Evolutionary conservation across 2,797 vertebrate genomes (phyloP).

Genomic region (Periophthalmus magnuspinnatus): DNA sequence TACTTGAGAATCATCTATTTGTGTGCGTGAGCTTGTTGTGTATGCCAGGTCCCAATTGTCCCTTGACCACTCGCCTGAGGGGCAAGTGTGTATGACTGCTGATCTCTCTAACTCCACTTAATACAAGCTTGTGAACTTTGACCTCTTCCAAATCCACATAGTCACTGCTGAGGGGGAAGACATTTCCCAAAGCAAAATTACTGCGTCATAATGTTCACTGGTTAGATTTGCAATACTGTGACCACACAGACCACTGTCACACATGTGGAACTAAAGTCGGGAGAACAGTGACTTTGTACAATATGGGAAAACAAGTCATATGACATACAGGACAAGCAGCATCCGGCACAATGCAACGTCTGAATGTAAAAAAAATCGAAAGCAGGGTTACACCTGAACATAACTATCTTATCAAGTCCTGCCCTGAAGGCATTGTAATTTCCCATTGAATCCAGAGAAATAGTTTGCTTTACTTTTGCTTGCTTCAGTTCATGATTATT

Average conservation of each 20-base stretch:
- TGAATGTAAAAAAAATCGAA: background rate
- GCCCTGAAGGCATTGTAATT: background rate
- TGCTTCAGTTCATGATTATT: too few species aligned
- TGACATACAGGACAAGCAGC: background rate
- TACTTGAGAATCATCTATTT: conserved; percentile 66
- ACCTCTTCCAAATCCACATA: conserved; percentile 72
- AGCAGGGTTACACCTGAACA: too few species aligned
- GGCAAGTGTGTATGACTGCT: conserved; percentile 66
- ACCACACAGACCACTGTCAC: conserved; percentile 16
- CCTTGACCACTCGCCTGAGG: conserved; percentile 73
- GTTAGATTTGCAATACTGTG: conserved; percentile 26
- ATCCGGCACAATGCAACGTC: background rate
- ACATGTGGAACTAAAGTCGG: conserved; percentile 18
- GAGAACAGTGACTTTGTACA: conserved; percentile 25
- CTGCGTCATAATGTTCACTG: conserved; percentile 31
- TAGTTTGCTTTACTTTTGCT: too few species aligned
- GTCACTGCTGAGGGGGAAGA: conserved; percentile 36
- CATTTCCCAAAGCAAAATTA: conserved; percentile 49
- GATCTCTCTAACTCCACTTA: conserved; percentile 60
- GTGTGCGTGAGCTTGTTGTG: conserved; percentile 24
- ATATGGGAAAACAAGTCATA: conserved; percentile 22
- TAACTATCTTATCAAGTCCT: background rate
- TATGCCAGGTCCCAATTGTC: conserved; percentile 66
- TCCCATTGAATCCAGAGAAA: background rate
- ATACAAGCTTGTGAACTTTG: conserved; percentile 80